Evolutionary conservation across 1,140 invertebrate species (phyloP).

Genomic region (Atta colombica): DNA sequence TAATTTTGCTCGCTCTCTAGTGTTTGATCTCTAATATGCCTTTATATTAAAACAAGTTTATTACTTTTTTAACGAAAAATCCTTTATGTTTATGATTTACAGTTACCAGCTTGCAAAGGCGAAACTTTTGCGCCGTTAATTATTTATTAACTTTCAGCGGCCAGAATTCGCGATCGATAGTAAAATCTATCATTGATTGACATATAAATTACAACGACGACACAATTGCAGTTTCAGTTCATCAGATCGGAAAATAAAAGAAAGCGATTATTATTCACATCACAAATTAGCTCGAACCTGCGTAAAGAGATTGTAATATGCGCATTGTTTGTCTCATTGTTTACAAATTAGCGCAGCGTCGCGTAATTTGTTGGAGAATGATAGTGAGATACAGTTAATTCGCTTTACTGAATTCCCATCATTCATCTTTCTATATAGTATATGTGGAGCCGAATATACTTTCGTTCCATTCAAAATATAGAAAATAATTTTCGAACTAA

Average conservation of each 20-base stretch:
- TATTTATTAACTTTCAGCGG: slow-evolving; percentile 22
- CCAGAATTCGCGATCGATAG: slow-evolving; percentile 7
- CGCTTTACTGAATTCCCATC: background rate
- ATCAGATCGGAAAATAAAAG: slow-evolving; percentile 4
- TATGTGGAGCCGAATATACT: background rate
- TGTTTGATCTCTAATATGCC: background rate
- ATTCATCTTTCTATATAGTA: background rate
- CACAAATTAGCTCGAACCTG: slow-evolving; percentile 15
- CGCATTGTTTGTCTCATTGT: slow-evolving; percentile 48
- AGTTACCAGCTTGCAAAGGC: background rate
- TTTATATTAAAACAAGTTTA: background rate
- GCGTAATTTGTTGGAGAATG: slow-evolving; percentile 1
- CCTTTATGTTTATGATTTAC: background rate
- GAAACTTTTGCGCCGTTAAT: slow-evolving; percentile 15
- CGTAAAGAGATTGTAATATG: slow-evolving; percentile 22
- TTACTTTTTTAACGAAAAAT: background rate
- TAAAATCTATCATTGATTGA: slow-evolving; percentile 29
- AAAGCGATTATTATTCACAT: slow-evolving; percentile 5
- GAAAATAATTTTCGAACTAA: background rate
- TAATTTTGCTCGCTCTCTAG: background rate
- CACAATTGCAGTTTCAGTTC: slow-evolving; percentile 12
- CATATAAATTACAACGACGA: slow-evolving; percentile 18
- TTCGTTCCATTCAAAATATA: background rate
- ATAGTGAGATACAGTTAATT: slow-evolving; percentile 41
- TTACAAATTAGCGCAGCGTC: slow-evolving; percentile 20